Base-by-base conservation (phyloP, 2,797 vertebrate genomes). In the Loris lydekkerianus region DNA sequence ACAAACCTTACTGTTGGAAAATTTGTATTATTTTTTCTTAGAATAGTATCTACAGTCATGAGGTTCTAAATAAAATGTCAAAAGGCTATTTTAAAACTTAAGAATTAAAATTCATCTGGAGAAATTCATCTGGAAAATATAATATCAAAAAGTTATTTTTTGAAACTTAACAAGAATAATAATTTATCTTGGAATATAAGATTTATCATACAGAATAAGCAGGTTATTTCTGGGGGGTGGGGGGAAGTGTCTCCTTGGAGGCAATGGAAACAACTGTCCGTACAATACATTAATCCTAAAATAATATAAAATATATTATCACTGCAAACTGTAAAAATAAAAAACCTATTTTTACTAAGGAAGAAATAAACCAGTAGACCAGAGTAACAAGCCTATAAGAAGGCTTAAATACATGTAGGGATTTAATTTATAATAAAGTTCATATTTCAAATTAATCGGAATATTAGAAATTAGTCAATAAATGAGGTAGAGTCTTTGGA, bases 361-460 rank as follows among this genome's bases (percentile, higher is more conserved):
- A 84, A 86, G 46, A 70, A 72, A 15, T 23, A 84, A 43, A 75
- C 7, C n/a, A 56, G 67, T 40, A 58, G 40, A 49, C 49, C 25
- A 49, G 25, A 91, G 61, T 63, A 73, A 25, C 65, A 13, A 17
- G 80, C 9, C 34, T 21, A 56, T 67, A 43, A 84, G n/a, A 23
- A 76, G 20, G 49, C 60, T 84, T 91, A 73, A 76, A 34, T 78
- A 69, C 15, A 78, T n/a, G 53, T 15, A 69, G 23, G n/a, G 40
- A 69, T 86, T 92, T 77, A 92, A 69, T 58, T 69, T 77, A 58
- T 3, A 85, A 77, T 69, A 86, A 34, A 92, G 31, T 29, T 75
- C 37, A 15, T 67, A 60, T 86, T 86, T 60, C 63, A 92, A 78
- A 53, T 92, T 53, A 92, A 58, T 34, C 46, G 11, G 49, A 65